A percentile compares a stretch with the other conserved stretches of the same genome.
Conservation (phyloP, 2,113 vertebrate genomes). For the Sterrhoptilus dennistouni region DNA sequence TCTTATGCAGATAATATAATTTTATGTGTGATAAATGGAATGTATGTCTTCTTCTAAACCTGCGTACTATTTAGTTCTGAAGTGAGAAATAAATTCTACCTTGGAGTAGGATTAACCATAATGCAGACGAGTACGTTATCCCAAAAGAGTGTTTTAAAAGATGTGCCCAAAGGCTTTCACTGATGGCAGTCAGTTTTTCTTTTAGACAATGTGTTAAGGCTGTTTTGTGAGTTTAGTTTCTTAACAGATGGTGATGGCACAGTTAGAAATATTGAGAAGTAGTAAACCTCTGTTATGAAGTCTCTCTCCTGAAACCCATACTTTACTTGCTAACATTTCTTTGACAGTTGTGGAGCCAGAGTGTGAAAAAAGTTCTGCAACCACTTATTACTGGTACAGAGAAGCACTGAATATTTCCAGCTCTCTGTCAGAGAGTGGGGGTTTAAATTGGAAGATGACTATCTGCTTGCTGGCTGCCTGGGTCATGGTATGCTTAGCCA, state of each 20-base stretch:
- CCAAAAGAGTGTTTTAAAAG: neutral
- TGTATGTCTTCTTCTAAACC: neutral
- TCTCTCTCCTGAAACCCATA: neutral
- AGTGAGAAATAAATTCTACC: neutral
- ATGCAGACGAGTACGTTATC: neutral
- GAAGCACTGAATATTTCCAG: conserved; percentile 91
- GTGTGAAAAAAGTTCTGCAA: conserved; percentile 96
- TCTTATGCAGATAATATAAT: neutral
- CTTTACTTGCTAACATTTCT: conserved; percentile 3
- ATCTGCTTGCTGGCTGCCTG: conserved; percentile 89
- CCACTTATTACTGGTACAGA: conserved; percentile 97
- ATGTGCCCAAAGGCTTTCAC: neutral
- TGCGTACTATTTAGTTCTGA: neutral
- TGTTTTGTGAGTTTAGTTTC: neutral
- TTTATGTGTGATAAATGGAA: neutral
- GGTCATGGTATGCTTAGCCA: conserved; percentile 93
- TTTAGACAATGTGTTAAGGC: neutral
- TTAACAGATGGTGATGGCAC: neutral
- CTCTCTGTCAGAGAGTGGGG: conserved; percentile 89
- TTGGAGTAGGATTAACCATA: neutral
- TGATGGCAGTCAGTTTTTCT: neutral
- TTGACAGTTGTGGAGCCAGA: conserved; percentile 88
- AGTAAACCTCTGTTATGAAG: neutral
- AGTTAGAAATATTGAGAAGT: neutral
- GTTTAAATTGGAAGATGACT: conserved; percentile 97